Base-by-base conservation (phyloP, 2,113 vertebrate genomes). In the Elephas maximus region DNA sequence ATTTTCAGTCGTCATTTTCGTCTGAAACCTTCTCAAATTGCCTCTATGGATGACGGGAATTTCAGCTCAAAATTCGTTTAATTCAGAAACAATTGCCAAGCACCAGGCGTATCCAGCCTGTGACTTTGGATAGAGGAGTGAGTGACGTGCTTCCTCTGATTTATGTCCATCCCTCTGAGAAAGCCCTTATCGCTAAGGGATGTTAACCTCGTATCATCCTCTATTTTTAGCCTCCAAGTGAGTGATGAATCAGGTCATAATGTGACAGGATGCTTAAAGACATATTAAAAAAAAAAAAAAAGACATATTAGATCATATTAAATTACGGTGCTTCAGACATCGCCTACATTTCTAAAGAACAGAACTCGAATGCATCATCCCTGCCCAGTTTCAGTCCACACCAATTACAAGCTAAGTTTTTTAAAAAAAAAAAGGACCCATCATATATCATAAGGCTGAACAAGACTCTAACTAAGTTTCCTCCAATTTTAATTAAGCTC, bases 161-260 rank as follows among this genome's bases (percentile, higher is more conserved):
- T 85, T 94, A 80, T 12, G 37, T 57, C 93, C 8, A 7, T 67
- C 73, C 69, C 51, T 97, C 77, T 63, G 93, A 91, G 77, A 73
- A 95, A 93, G 91, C 0, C 14, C 18, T 88, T 73, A 53, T 57
- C 57, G 79, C 71, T 88, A 18, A 95, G n/a, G 83, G 79, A 96
- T 48, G 80, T 45, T 86, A 94, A 94, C 94, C 87, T 96, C 93
- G 51, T 51, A 41, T 65, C 80, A 77, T 41, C 48, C 71, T 96
- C 95, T 95, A 90, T 93, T 95, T 94, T 97, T 82, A 96, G 93
- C 53, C 87, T 90, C 83, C 2, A 8, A 91, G 57, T 91, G 91
- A 96, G 44, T 71, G 80, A 95, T 88, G 95, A 95, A 96, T 96
- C 93, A 63, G 63, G 69, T 93, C 93, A 73, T 84, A 89, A 95